Conservation (phyloP, 2,113 vertebrate species). For the Nymphicus hollandicus region DNA sequence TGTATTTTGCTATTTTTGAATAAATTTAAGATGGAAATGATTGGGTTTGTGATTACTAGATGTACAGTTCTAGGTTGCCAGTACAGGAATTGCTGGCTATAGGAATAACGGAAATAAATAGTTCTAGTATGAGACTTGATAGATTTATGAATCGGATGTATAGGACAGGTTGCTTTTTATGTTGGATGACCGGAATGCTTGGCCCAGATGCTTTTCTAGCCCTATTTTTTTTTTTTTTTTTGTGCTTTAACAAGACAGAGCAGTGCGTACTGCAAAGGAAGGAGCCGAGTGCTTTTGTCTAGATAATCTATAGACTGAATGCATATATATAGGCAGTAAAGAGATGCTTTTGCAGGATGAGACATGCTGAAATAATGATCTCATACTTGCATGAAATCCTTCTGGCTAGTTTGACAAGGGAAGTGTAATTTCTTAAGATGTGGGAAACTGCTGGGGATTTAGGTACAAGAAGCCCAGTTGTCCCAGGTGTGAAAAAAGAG, state of each 20-base stretch:
- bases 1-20: background rate
- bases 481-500: background rate
- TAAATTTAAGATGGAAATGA: background rate
- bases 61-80: background rate
- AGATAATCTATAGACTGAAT: background rate
- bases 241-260: background rate
- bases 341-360: background rate
- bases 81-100: background rate
- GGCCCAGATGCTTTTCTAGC: background rate
- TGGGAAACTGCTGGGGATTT: constrained; percentile 2
- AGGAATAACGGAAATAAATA: background rate
- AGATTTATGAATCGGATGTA: background rate
- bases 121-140: background rate
- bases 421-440: constrained; percentile 26
- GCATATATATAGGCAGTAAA: background rate
- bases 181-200: background rate
- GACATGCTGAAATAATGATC: background rate
- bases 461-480: background rate
- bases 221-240: background rate
- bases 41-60: background rate
- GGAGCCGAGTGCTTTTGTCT: background rate
- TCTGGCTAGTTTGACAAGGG: constrained; percentile 11
- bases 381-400: background rate
- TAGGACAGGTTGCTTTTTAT: background rate
- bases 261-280: background rate